Base-by-base conservation (phyloP, 1,140 invertebrate species). In the Lepidurus arcticus region DNA sequence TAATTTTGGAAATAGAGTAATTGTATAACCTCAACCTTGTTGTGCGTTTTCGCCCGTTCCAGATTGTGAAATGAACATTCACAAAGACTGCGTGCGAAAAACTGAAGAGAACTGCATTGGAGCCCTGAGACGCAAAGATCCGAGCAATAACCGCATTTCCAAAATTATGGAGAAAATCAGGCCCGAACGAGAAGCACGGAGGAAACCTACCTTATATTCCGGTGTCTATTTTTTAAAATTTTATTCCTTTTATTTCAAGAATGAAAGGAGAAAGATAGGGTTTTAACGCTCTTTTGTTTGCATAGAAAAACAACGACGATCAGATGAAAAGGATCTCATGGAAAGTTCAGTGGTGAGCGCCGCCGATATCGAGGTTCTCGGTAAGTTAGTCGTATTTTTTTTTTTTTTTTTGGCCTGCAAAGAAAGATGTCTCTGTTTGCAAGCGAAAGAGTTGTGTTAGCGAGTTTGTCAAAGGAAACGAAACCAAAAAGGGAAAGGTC, bases 61-160 rank as follows among this genome's bases (percentile, higher is more conserved):
- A 94, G 95, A 93, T 85, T 97, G 95, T 88, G 90, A 91, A 82
- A 88, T 96, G 81, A 94, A 94, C 82, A 90, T 97, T 81, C 95
- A 97, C 87, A 91, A 94, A 81, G 85, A 88, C 76, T 97, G 95
- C 86, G 90, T 93, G 26, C 90, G 90, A 83, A 86, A 89, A 10
- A 90, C 96, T 77, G 93, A 96, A 81, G 94, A 97, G 84, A 89
- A 87, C 81, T 96, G 94, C 84, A 92, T 93, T 16, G 92, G 94
- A 7, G 92, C 93, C 79, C 85, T 92, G 78, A 87, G 89, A 74
- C 88, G 88, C 82, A 92, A 91, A 82, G 90, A 90, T 84, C 89
- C 86, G 82, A 82, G 84, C 73, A 82, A 84, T 78, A 82, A 82
- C 79, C 81, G 82, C 81, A 82, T 84, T 80, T 81, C 83, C 73